Evolutionary conservation across 2,113 vertebrate genomes (phyloP), one percentile per base, ranked within the genome.

Genomic region (Scalopus aquaticus): DNA sequence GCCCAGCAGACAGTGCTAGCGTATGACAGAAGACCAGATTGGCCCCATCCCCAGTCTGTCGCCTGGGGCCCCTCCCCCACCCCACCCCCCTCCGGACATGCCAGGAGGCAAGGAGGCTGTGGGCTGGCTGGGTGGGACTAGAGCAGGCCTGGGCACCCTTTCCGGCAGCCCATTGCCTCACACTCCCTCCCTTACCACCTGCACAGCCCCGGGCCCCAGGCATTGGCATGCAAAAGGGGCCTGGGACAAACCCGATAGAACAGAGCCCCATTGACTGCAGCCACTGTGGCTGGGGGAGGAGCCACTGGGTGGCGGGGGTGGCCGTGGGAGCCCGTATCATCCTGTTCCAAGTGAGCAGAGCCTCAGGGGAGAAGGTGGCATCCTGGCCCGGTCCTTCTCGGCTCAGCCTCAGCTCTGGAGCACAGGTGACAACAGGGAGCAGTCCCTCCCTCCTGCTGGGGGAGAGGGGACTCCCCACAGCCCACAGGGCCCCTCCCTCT

Each of bases 221-320:
- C 95, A 54, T 97, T 93, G 87, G 93, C 95, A 96, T 96, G 77
- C 87, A 20, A 93, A 80, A 92, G 88, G 97, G 67, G n/a, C 76
- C 65, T 78, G 93, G 95, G 93, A 92, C 44, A 69, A 95, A 92
- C 44, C 65, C 65, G 54, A 56, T 62, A 79, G 77, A 96, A 97
- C 95, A 97, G 95, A 97, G 91, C 62, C 28, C 62, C 84, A 95
- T 94, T 94, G 94, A 97, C 17, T 11, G 91, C 0, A 16, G 80
- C 80, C 86, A 84, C 51, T 37, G 39, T 82, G 69, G 83, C 79
- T 90, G 76, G 76, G 85, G 95, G 93, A 96, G 93, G 94, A 77
- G 70, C 26, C 77, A 51, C 70, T 42, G 60, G 56, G 67, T 44
- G 83, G 60, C 58, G 87, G 90, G 64, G 72, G 81, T 24, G 49